phyloP scores from a whole-genome alignment of 2,797 vertebrate genomes.

The Clarias pachynema region DNA sequence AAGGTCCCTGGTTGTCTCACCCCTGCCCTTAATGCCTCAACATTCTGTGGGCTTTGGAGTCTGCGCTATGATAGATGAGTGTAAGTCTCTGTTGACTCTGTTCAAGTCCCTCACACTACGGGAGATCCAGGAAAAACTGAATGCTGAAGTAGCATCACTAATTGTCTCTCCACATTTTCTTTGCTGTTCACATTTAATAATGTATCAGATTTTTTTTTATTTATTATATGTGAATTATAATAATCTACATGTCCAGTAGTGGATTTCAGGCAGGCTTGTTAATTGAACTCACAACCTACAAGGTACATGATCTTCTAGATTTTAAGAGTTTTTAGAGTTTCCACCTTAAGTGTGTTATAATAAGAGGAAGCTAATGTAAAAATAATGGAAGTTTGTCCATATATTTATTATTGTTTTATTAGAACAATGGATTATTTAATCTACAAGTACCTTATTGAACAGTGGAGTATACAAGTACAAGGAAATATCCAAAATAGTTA shows the following conservation, averaged over 20 bases:
- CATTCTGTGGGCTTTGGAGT: neutral
- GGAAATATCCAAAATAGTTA: too few relatives aligned
- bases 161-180: conserved; percentile 10
- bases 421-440: too few relatives aligned
- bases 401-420: too few relatives aligned
- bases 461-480: too few relatives aligned
- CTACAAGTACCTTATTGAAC: too few relatives aligned
- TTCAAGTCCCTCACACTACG: conserved; percentile 6
- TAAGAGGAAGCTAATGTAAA: neutral
- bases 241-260: neutral
- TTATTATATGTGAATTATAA: neutral
- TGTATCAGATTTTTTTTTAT: neutral
- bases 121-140: neutral
- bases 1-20: conserved; percentile 20
- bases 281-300: neutral
- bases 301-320: neutral
- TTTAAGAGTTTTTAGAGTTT: neutral
- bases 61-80: conserved; percentile 1
- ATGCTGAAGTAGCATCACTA: neutral
- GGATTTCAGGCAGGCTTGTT: neutral
- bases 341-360: neutral
- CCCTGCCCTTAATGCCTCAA: conserved; percentile 1
- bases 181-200: neutral
- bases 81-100: neutral
- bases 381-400: too few relatives aligned